Evolutionary conservation across 2,888 invertebrate genomes (phyloP).

Genomic region (Tenthredo livida): DNA sequence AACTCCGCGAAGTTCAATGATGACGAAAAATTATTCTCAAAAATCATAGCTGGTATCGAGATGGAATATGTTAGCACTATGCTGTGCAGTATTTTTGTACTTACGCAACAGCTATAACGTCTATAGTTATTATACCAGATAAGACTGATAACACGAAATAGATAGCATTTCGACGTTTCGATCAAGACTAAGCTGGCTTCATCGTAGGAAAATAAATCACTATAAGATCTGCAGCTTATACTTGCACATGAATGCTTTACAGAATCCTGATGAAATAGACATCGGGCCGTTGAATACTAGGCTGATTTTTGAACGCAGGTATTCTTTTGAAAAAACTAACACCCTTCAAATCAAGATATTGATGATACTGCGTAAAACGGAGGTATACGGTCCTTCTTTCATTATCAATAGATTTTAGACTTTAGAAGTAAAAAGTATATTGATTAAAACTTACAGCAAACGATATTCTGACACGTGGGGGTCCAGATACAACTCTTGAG

Average conservation of each 20-base stretch:
- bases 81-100: background rate
- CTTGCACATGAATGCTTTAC: slow-evolving; percentile 41
- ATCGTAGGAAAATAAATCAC: background rate
- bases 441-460: slow-evolving; percentile 56
- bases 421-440: background rate
- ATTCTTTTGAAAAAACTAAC: background rate
- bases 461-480: slow-evolving; percentile 57
- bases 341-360: background rate
- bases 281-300: background rate
- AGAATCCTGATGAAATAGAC: slow-evolving; percentile 26
- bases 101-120: slow-evolving; percentile 1
- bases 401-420: background rate
- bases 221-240: background rate
- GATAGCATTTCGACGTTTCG: slow-evolving; percentile 2
- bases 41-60: background rate
- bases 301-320: background rate
- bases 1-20: background rate
- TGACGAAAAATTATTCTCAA: background rate
- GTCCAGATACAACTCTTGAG: slow-evolving; percentile 7
- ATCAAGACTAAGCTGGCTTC: background rate
- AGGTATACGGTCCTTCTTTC: no score
- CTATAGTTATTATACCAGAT: slow-evolving; percentile 8
- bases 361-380: background rate
- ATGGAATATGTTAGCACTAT: background rate
- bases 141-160: slow-evolving; percentile 28